These are phyloP conservation scores for Autographa gamma DNA, from an alignment of 2,888 invertebrate genomes.

Conservation along the genomic window DNA sequence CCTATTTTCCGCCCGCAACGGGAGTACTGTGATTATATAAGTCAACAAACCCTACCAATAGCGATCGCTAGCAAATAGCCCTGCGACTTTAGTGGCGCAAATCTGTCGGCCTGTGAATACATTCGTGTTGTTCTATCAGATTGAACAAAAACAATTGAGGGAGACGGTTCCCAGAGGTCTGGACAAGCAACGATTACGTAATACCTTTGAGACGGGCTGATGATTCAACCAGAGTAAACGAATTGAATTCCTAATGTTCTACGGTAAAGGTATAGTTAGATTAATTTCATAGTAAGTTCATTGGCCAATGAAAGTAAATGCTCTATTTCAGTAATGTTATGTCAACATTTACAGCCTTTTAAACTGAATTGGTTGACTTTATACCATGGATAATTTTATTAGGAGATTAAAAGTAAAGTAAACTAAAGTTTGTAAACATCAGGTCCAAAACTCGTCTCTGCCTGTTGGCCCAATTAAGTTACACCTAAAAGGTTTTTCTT, in stretches of 20 bases:
- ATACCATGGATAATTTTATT: too few relatives aligned
- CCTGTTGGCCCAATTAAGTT: not conserved
- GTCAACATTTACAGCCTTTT: too few relatives aligned
- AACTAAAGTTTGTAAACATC: too few relatives aligned
- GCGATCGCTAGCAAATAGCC: not conserved
- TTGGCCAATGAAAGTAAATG: not conserved
- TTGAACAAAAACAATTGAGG: constrained; percentile 69
- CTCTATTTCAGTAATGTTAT: not conserved
- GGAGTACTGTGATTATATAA: not conserved
- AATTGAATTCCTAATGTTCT: constrained; percentile 39
- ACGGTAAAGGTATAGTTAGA: constrained; percentile 25
- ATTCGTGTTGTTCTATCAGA: constrained; percentile 59
- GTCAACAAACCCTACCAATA: not conserved
- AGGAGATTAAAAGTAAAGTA: too few relatives aligned
- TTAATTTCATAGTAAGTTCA: constrained; percentile 6
- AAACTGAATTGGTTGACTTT: too few relatives aligned
- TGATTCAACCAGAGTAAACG: constrained; percentile 44
- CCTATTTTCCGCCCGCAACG: not conserved
- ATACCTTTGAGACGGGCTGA: constrained; percentile 52
- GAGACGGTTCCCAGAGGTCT: constrained; percentile 57
- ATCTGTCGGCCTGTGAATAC: constrained; percentile 3
- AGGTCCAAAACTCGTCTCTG: not conserved
- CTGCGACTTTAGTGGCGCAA: not conserved
- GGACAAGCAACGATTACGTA: constrained; percentile 60
- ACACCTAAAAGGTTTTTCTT: not conserved